These are phyloP conservation scores for Volucella bombylans DNA, from an alignment of 2,888 invertebrate genomes.

Conservation along the genomic window DNA sequence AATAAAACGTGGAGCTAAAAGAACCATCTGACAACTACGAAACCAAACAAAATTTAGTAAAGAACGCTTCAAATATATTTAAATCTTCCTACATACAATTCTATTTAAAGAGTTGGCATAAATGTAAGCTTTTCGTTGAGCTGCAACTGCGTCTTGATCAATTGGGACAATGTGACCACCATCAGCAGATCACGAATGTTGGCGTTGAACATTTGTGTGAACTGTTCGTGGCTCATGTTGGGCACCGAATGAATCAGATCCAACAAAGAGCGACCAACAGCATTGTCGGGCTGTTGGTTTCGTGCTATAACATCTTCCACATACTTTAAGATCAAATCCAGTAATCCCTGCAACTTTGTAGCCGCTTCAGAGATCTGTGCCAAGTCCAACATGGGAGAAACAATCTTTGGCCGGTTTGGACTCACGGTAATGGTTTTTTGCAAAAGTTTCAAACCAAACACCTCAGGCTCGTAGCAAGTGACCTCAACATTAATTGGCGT, in stretches of 20 bases:
- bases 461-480: conserved; percentile 95
- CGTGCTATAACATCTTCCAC: conserved; percentile 96
- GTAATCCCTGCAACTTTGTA: conserved; percentile 88
- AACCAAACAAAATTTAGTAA: background rate
- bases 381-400: conserved; percentile 88
- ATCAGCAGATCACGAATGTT: conserved; percentile 98
- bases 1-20: background rate
- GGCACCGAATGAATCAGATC: conserved; percentile 96
- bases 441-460: conserved; percentile 90
- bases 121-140: conserved; percentile 97
- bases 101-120: conserved; percentile 86
- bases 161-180: conserved; percentile 97
- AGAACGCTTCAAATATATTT: conserved; percentile 55
- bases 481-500: conserved; percentile 96
- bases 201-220: conserved; percentile 97
- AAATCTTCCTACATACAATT: conserved; percentile 53
- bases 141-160: conserved; percentile 97
- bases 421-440: conserved; percentile 89
- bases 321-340: conserved; percentile 91
- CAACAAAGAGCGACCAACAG: conserved; percentile 94
- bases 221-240: conserved; percentile 93
- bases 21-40: background rate
- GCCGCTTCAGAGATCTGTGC: conserved; percentile 94
- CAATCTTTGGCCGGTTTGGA: conserved; percentile 84
- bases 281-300: conserved; percentile 90